Percentiles rank a stretch among this genome's conserved stretches.
These are phyloP conservation scores for Andrena cerasifolii DNA, from an alignment of 1,140 invertebrate genomes.

Conservation along the genomic window DNA sequence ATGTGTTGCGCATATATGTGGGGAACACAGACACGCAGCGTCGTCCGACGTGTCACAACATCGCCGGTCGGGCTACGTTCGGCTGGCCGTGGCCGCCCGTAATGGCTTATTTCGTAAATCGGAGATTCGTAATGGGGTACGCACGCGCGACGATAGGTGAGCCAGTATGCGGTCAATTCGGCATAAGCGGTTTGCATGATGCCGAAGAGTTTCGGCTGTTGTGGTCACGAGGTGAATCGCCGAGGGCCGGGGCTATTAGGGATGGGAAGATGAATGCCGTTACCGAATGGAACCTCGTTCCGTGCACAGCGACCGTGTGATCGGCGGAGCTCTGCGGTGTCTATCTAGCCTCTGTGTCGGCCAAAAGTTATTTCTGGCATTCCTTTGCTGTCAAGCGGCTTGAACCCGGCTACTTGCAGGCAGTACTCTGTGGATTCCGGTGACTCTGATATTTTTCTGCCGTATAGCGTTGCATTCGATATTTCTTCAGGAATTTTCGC, in stretches of 20 bases:
- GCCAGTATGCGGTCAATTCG: constrained; percentile 44
- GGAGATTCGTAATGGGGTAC: constrained; percentile 56
- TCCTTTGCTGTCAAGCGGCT: too few species aligned
- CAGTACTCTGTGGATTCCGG: too few species aligned
- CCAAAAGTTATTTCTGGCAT: too few species aligned
- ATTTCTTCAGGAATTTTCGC: too few species aligned
- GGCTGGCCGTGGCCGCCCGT: constrained; percentile 26
- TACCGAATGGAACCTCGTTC: constrained; percentile 6
- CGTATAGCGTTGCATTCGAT: too few species aligned
- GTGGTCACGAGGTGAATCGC: constrained; percentile 44
- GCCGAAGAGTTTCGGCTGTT: constrained; percentile 53
- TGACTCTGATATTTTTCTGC: too few species aligned
- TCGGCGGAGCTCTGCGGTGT: too few species aligned
- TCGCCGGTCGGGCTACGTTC: constrained; percentile 44
- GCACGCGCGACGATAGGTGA: constrained; percentile 39
- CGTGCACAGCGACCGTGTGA: neutral
- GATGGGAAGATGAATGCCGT: constrained; percentile 40
- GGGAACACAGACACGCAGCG: constrained; percentile 64
- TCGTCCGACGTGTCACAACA: constrained; percentile 64
- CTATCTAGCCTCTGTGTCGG: too few species aligned
- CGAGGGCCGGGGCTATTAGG: constrained; percentile 27
- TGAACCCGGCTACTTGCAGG: too few species aligned
- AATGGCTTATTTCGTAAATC: constrained; percentile 69
- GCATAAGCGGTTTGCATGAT: constrained; percentile 44
- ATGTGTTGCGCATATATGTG: constrained; percentile 77